These are phyloP conservation scores for Unio pictorum DNA, from an alignment of 2,888 invertebrate species.

Conservation along the genomic window DNA sequence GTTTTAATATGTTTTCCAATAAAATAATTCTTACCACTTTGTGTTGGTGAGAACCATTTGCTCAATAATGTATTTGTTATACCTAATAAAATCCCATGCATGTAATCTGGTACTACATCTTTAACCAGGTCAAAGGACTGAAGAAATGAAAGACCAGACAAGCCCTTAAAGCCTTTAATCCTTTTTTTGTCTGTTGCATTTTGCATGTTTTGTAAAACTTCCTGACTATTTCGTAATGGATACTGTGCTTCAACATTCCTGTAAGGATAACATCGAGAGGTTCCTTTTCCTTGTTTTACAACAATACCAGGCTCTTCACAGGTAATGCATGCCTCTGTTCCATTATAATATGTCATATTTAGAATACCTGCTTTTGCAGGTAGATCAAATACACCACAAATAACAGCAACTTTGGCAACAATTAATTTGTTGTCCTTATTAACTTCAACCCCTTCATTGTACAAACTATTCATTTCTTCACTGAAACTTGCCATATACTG, in stretches of 20 bases:
- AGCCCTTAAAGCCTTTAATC: too few species aligned
- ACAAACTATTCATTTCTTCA: slow-evolving; percentile 11
- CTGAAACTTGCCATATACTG: slow-evolving; percentile 9
- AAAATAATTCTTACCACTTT: slow-evolving; percentile 14
- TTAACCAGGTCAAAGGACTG: too few species aligned
- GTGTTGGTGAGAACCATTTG: slow-evolving; percentile 26
- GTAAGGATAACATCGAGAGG: slow-evolving; percentile 12
- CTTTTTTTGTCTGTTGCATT: too few species aligned
- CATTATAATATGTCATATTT: slow-evolving; percentile 32
- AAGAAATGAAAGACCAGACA: too few species aligned
- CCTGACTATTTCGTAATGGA: slow-evolving; percentile 10
- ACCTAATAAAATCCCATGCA: too few species aligned
- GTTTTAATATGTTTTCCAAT: slow-evolving; percentile 24
- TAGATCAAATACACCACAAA: slow-evolving; percentile 24
- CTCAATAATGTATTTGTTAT: slow-evolving; percentile 12
- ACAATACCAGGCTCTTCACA: slow-evolving; percentile 29
- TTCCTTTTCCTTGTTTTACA: slow-evolving; percentile 18
- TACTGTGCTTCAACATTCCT: slow-evolving; percentile 7
- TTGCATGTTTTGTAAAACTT: too few species aligned
- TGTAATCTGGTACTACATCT: too few species aligned
- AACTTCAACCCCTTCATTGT: too few species aligned
- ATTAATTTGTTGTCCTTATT: too few species aligned
- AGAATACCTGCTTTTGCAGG: slow-evolving; percentile 28
- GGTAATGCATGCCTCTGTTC: slow-evolving; percentile 20
- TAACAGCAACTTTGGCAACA: slow-evolving; percentile 18